phyloP scores from a whole-genome alignment of 2,113 vertebrate species.

The Oxyura jamaicensis region DNA sequence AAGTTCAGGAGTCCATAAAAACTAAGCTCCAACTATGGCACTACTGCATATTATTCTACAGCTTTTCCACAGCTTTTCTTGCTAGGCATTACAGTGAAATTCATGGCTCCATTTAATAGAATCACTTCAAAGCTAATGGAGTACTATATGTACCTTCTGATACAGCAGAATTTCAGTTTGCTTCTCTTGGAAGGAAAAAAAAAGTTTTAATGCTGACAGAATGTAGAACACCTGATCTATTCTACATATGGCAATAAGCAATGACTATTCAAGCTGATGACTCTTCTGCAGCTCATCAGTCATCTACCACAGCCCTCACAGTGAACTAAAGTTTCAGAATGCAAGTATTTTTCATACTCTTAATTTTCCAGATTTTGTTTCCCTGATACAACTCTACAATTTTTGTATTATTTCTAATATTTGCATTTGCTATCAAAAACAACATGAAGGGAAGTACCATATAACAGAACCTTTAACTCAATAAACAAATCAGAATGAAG shows the following conservation, averaged over 20 bases:
- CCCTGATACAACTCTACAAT: neutral
- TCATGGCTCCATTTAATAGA: neutral
- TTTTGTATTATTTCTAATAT: neutral
- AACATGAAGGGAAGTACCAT: neutral
- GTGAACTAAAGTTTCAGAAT: neutral
- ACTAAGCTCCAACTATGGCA: neutral
- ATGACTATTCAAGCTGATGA: neutral
- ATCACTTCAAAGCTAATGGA: neutral
- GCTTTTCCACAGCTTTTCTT: neutral
- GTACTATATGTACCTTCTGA: fast-evolving
- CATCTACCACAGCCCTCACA: conserved; percentile 1
- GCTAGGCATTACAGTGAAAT: neutral
- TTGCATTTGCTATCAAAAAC: neutral
- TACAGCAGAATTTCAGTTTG: neutral
- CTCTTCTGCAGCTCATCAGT: neutral
- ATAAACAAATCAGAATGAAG: neutral
- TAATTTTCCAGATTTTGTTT: neutral
- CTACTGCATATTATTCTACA: neutral
- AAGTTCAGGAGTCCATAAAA: neutral
- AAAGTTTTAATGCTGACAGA: neutral
- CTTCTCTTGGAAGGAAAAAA: neutral
- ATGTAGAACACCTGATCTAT: neutral
- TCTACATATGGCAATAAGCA: neutral
- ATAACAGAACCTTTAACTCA: neutral
- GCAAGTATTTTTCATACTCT: neutral